Conservation (phyloP, 2,888 invertebrate genomes). For the Drosophila hamatofila region DNA sequence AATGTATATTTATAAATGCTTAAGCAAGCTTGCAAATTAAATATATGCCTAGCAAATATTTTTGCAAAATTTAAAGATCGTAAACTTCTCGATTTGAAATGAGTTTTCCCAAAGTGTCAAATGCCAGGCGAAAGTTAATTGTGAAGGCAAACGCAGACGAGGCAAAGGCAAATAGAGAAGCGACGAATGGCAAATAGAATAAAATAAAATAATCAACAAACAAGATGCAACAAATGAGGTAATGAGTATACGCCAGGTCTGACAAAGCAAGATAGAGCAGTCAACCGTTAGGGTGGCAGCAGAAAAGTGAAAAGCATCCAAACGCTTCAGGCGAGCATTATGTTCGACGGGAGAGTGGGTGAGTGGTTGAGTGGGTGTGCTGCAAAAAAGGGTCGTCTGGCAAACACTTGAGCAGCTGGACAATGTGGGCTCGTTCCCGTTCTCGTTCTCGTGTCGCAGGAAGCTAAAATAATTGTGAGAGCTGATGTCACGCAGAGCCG, state of each 20-base stretch:
- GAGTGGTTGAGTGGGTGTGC: not conserved
- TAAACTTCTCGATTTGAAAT: not conserved
- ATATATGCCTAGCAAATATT: not conserved
- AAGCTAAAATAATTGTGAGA: conserved; percentile 60
- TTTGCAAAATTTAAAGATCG: not conserved
- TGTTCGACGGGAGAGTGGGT: not conserved
- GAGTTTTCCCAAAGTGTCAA: not conserved
- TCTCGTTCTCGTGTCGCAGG: conserved; percentile 38
- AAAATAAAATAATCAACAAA: conserved; percentile 73
- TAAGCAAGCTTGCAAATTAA: not conserved
- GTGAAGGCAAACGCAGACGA: conserved; percentile 39
- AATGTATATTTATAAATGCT: not conserved
- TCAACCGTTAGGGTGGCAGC: not conserved
- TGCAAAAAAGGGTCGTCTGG: conserved; percentile 43
- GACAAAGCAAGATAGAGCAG: conserved; percentile 33
- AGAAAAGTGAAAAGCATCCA: conserved; percentile 76
- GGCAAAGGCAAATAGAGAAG: conserved; percentile 37
- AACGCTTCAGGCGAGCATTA: conserved; percentile 62
- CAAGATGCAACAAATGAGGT: conserved; percentile 64
- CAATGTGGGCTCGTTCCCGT: conserved; percentile 44
- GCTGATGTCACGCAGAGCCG: conserved; percentile 27
- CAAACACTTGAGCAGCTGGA: conserved; percentile 76
- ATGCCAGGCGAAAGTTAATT: conserved; percentile 26
- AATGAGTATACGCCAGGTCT: conserved; percentile 71
- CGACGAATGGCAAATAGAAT: conserved; percentile 67